A percentile compares a stretch with the other conserved stretches of the same genome.
Evolutionary conservation across 1,140 invertebrate species (phyloP).

Genomic region (Stegodyphus mimosarum): DNA sequence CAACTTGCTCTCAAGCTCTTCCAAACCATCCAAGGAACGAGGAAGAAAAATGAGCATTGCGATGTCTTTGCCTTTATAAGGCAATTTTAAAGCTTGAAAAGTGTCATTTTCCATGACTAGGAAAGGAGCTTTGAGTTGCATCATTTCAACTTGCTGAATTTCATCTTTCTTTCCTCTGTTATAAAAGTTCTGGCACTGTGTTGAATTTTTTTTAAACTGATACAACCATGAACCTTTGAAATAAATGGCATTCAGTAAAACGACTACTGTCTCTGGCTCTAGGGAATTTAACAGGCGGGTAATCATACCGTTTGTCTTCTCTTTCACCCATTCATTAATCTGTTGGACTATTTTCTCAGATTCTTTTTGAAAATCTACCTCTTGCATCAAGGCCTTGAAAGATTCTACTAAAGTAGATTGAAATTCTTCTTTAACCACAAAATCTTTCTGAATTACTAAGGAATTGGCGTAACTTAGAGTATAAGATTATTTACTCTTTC

Average conservation of each 20-base stretch:
- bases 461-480: neutral
- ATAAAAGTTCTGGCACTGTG: conserved; percentile 70
- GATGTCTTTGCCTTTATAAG: conserved; percentile 73
- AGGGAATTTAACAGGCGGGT: conserved; percentile 70
- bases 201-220: conserved; percentile 74
- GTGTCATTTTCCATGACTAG: neutral
- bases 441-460: neutral
- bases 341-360: conserved; percentile 68
- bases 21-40: neutral
- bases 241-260: conserved; percentile 82
- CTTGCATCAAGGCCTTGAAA: neutral
- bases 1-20: neutral
- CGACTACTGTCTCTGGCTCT: conserved; percentile 72
- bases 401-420: neutral
- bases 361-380: neutral
- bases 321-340: conserved; percentile 78
- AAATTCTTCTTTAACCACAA: conserved; percentile 2
- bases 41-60: conserved; percentile 67
- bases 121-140: conserved; percentile 39
- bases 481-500: neutral
- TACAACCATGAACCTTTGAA: conserved; percentile 82
- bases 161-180: conserved; percentile 71
- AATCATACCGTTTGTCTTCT: conserved; percentile 77
- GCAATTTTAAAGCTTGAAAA: conserved; percentile 68
- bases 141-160: conserved; percentile 8